phyloP scores from a whole-genome alignment of 2,888 invertebrate species.

The Acronicta aceris region DNA sequence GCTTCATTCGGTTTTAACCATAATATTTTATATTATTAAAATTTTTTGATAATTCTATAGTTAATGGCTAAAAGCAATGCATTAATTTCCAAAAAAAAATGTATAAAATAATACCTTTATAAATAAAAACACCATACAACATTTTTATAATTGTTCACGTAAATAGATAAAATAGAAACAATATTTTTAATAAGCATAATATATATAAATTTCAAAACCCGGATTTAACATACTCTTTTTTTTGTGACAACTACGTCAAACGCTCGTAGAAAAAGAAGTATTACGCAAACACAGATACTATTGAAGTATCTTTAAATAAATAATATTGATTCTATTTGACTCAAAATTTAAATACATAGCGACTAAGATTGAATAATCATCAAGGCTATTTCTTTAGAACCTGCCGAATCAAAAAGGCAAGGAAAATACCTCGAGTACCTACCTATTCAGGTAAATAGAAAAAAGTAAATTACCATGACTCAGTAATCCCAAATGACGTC shows the following conservation, averaged over 20 bases:
- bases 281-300: constrained; percentile 22
- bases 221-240: constrained; percentile 23
- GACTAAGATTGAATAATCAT: constrained; percentile 29
- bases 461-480: constrained; percentile 53
- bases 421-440: constrained; percentile 46
- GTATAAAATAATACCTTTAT: too few species aligned
- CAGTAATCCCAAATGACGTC: constrained; percentile 54
- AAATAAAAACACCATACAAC: too few species aligned
- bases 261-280: constrained; percentile 12
- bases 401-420: constrained; percentile 24
- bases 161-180: too few species aligned
- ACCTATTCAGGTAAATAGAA: constrained; percentile 45
- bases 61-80: too few species aligned
- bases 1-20: not conserved
- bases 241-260: too few species aligned
- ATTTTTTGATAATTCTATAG: not conserved
- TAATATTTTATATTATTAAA: constrained; percentile 3
- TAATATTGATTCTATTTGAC: constrained; percentile 35
- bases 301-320: constrained; percentile 5
- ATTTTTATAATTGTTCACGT: too few species aligned
- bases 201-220: constrained; percentile 1
- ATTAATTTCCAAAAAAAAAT: too few species aligned
- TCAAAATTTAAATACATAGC: constrained; percentile 47
- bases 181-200: too few species aligned
- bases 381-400: constrained; percentile 40